Evolutionary conservation across 2,888 invertebrate genomes (phyloP), one percentile per base, ranked within the genome.

Genomic region (Volucella inflata): DNA sequence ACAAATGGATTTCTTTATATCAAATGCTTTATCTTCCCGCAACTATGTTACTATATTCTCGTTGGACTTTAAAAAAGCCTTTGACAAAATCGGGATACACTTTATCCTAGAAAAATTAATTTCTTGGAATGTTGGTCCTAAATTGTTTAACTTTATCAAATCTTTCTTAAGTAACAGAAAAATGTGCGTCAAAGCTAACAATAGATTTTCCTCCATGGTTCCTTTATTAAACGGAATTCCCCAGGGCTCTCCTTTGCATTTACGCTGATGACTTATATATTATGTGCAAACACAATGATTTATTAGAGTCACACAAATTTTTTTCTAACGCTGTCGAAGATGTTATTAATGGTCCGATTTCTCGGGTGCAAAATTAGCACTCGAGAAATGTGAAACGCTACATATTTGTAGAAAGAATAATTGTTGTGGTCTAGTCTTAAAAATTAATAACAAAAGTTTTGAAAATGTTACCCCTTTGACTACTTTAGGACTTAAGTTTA

Each of bases 41-140:
- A 65, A 75, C 21, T 64, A 75, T 16, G 64, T 75, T n/a, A 55
- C 74, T 1, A 53, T 64, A n/a, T 55, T 67, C 9, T 46, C 67
- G 1, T 44, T 57, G 4, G 67, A 75, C 11, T 76, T 76, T 38
- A 50, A 57, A 36, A 55, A 16, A 14, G 68, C 44, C 1, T 53
- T 68, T 11, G 51, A 67, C 6, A 51, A 21, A 2, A 67, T 75
- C 3, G 64, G 65, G 11, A 51, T 60, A 2, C 65, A 75, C 59
- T n/a, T 51, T 2, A 46, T 72, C 10, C 17, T 72, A 6, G n/a
- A 72, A 3, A 59, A 72, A 50, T n/a, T 59, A 9, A 60, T 38
- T 11, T 8, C 9, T 8, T 72, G 72, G 72, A 44, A 44, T 14
- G 46, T 74, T 50, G 74, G 74, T 21, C 16, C 46, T 1, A 50